Base-by-base conservation (phyloP, 2,888 invertebrate species). In the Yponomeuta sedellus region DNA sequence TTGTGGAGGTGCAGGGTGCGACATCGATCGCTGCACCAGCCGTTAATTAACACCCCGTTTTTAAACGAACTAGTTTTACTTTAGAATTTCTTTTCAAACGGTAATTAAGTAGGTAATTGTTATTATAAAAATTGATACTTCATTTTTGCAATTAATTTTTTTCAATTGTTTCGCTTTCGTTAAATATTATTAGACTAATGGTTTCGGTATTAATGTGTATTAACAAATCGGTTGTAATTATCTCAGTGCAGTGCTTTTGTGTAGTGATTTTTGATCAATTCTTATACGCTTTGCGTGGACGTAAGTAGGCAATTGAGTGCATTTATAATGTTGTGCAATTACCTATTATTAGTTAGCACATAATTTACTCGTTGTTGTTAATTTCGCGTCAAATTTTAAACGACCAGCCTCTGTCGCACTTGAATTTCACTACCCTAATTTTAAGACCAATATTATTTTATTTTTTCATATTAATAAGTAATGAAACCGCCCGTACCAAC, bases 21-120 rank as follows among this genome's bases (percentile, higher is more conserved):
- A 80, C 84, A 87, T 88, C 88, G 88, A 87, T 85, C 88, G 88
- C 81, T 89, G 89, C 89, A 89, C 84, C 87, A 78, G 74, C 78
- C 84, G 76, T 80, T 75, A 75, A 80, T 80, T 77, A 79, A 77
- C 81, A 75, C 81, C 79, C 74, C 56, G 58, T 52, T 52, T 52
- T 52, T 52, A 34, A 52, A 16, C 10, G 44, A 52, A 52, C 44
- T 63, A 63, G 22, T 63, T 22, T 40, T n/a, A 40, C n/a, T 59
- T 61, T 16, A 52, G 44, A 34, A 34, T n/a, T 61, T 25, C 34
- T 28, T 8, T 10, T 61, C 34, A n/a, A 25, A 34, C 34, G 1
- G 59, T 61, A 34, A 64, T 64, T 19, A 57, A 1, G 28, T n/a
- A n/a, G 34, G 28, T n/a, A n/a, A 57, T 25, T 64, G 28, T 19